Evolutionary conservation across 2,113 vertebrate species (phyloP), one percentile per base, ranked within the genome.

Genomic region (Onychorhynchus coronatus): DNA sequence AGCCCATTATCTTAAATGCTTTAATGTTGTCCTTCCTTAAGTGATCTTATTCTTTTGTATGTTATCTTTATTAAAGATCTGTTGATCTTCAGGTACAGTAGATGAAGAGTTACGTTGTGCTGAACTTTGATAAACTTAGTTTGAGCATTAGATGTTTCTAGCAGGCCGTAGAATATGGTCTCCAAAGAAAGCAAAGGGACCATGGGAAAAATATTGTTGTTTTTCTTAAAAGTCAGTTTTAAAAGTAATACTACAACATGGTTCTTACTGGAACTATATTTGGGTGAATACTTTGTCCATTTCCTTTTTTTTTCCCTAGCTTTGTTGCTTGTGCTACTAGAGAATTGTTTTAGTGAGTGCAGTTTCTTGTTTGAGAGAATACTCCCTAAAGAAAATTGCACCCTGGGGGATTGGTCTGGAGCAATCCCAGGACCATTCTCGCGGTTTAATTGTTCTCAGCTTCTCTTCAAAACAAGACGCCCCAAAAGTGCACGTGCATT

Each of bases 401-500:
- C 53, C 58, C 65, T 55, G 55, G 63, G 55, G 74, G 47, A 59
- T 50, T 89, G 89, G 50, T 41, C 79, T 86, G 86, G 47, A 86
- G 56, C 72, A 46, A 27, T 76, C 68, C 44, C 71, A 86, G 88
- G 58, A 44, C 52, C 24, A 20, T 78, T 92, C 33, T 78, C 2
- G 1, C 25, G 44, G 42, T 87, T 93, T 28, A 6, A 28, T 90
- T 89, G 56, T 63, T 95, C 52, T 65, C 73, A 68, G 6, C 37
- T 88, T 78, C 6, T 53, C 39, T 75, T 89, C 21, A 39, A 81
- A 88, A 88, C 71, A 63, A 35, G 91, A 47, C 0, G 0, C 28
- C 14, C 52, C 0, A 0, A 75, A 81, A 81, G 27, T 0, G 0
- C 41, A 9, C 2, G 0, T 42, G 55, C 30, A 4, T 72, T 88